phyloP scores from a whole-genome alignment of 1,140 invertebrate genomes.

The Ostrea edulis region DNA sequence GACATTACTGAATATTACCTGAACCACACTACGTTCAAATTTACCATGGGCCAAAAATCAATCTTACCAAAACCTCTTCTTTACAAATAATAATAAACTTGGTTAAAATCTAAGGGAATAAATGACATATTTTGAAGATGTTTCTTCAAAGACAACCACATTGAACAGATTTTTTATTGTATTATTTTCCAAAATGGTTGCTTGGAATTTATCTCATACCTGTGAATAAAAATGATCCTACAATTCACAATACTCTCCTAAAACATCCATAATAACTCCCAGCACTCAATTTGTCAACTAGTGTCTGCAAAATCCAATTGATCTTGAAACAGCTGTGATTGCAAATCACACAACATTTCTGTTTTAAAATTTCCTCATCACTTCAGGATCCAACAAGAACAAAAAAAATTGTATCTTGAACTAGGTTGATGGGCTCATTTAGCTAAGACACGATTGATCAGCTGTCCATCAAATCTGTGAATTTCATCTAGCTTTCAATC shows the following conservation, averaged over 20 bases:
- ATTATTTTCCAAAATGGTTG: too few species aligned
- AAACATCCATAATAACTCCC: slow-evolving; percentile 11
- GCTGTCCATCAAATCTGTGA: background rate
- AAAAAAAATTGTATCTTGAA: background rate
- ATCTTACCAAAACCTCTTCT: too few species aligned
- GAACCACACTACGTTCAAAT: too few species aligned
- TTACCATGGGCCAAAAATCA: too few species aligned
- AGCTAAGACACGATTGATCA: background rate
- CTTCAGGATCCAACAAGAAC: background rate
- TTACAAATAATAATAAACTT: too few species aligned
- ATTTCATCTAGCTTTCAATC: background rate
- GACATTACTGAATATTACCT: too few species aligned
- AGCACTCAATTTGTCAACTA: slow-evolving; percentile 23
- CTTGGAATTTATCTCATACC: background rate
- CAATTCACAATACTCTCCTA: slow-evolving; percentile 14
- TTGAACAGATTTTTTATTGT: too few species aligned
- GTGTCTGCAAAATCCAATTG: slow-evolving; percentile 27
- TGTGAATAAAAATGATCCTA: background rate
- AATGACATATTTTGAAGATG: too few species aligned
- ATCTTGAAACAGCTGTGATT: background rate
- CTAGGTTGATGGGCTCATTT: background rate
- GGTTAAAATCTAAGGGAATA: too few species aligned
- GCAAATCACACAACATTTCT: background rate
- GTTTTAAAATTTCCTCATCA: slow-evolving; percentile 5
- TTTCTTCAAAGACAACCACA: too few species aligned